Evolutionary conservation across 1,140 invertebrate genomes (phyloP).

Genomic region (Brachionus rotundiformis): DNA sequence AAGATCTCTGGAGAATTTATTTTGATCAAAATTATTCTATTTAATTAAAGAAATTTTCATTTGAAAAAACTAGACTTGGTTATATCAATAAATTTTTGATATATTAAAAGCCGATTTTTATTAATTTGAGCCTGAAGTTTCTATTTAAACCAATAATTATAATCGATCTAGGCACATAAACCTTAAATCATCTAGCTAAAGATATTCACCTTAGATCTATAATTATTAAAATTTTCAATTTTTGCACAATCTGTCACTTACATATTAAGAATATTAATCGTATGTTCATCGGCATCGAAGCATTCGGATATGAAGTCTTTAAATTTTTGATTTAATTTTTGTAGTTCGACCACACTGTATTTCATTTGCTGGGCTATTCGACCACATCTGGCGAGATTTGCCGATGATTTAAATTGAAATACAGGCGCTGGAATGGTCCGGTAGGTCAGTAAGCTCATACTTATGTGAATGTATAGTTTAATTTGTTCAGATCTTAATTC

Average conservation of each 20-base stretch:
- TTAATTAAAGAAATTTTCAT: no score
- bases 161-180: background rate
- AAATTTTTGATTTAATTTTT: constrained; percentile 48
- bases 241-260: background rate
- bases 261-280: constrained; percentile 47
- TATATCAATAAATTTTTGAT: background rate
- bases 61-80: background rate
- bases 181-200: background rate
- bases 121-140: constrained; percentile 20
- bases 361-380: constrained; percentile 51
- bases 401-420: constrained; percentile 31
- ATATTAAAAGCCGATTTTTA: background rate
- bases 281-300: constrained; percentile 45
- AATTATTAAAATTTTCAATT: background rate
- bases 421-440: constrained; percentile 22
- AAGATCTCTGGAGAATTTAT: no score
- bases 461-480: constrained; percentile 39
- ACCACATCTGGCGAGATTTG: constrained; percentile 19
- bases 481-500: constrained; percentile 43
- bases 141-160: background rate
- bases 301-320: constrained; percentile 48
- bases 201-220: background rate
- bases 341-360: background rate
- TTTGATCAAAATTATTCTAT: no score
- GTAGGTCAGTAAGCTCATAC: constrained; percentile 2